phyloP scores from a whole-genome alignment of 2,888 invertebrate species.

The Vanessa cardui region DNA sequence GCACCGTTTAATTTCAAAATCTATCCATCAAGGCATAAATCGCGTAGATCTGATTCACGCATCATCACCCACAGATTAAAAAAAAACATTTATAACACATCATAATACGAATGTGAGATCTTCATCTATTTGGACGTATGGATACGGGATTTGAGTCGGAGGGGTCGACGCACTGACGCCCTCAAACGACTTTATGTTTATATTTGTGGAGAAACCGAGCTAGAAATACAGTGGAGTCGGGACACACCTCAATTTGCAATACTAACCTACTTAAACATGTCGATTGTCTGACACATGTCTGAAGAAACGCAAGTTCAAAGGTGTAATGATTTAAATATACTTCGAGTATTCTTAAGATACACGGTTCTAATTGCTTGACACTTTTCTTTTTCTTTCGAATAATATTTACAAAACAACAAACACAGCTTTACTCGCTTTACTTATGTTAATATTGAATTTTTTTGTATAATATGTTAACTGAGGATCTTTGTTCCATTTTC shows the following conservation, averaged over 20 bases:
- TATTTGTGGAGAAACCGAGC: slow-evolving; percentile 50
- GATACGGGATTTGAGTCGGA: slow-evolving; percentile 30
- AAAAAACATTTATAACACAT: neutral
- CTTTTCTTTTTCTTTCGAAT: no score
- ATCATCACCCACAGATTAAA: neutral
- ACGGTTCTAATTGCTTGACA: neutral
- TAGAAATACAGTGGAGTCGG: slow-evolving; percentile 45
- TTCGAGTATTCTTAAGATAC: no score
- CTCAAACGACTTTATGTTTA: slow-evolving; percentile 50
- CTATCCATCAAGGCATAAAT: neutral
- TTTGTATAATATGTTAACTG: no score
- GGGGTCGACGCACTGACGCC: slow-evolving; percentile 58
- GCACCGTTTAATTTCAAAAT: slow-evolving; percentile 6
- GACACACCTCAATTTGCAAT: slow-evolving; percentile 43
- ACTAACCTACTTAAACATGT: slow-evolving; percentile 36
- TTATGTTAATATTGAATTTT: no score
- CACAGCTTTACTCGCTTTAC: no score
- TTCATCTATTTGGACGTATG: neutral
- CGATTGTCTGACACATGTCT: slow-evolving; percentile 38
- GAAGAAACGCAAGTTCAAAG: slow-evolving; percentile 35
- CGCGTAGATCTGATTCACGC: neutral
- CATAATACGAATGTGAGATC: neutral
- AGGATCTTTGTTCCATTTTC: no score
- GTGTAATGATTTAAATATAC: slow-evolving; percentile 20
- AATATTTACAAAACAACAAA: no score